Percentiles rank a stretch among this genome's conserved stretches.
Conservation (phyloP, 2,888 invertebrate species). For the Cantharis lateralis region DNA sequence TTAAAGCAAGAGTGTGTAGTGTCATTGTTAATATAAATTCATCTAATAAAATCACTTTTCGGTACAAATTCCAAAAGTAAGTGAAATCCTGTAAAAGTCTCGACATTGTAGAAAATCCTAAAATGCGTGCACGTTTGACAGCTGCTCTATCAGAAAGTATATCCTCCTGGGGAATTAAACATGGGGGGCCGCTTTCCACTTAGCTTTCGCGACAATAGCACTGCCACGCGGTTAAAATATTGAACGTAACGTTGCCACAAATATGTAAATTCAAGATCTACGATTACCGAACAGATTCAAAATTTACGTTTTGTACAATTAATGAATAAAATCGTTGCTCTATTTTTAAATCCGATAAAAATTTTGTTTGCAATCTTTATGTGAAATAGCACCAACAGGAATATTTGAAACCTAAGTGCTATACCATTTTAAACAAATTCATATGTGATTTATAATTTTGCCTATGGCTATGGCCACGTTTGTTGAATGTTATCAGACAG, state of each 20-base stretch:
- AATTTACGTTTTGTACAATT: constrained; percentile 6
- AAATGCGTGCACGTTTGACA: constrained; percentile 49
- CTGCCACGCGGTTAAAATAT: constrained; percentile 34
- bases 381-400: not conserved
- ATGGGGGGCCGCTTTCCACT: constrained; percentile 39
- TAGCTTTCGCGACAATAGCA: constrained; percentile 30
- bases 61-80: constrained; percentile 35
- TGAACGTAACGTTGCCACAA: constrained; percentile 30
- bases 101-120: constrained; percentile 36
- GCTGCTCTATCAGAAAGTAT: constrained; percentile 49
- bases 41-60: constrained; percentile 37
- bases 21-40: constrained; percentile 29
- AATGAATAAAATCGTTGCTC: not conserved
- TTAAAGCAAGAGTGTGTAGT: constrained; percentile 7
- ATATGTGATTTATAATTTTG: constrained; percentile 39
- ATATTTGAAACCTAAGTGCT: constrained; percentile 28
- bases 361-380: constrained; percentile 3
- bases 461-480: constrained; percentile 36
- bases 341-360: not conserved
- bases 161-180: constrained; percentile 52
- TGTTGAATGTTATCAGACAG: constrained; percentile 33
- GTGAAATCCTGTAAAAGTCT: constrained; percentile 39
- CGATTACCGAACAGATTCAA: constrained; percentile 20
- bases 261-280: constrained; percentile 27
- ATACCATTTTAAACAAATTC: constrained; percentile 36